Base-by-base conservation (phyloP, 1,140 invertebrate genomes). In the Vanessa atalanta region DNA sequence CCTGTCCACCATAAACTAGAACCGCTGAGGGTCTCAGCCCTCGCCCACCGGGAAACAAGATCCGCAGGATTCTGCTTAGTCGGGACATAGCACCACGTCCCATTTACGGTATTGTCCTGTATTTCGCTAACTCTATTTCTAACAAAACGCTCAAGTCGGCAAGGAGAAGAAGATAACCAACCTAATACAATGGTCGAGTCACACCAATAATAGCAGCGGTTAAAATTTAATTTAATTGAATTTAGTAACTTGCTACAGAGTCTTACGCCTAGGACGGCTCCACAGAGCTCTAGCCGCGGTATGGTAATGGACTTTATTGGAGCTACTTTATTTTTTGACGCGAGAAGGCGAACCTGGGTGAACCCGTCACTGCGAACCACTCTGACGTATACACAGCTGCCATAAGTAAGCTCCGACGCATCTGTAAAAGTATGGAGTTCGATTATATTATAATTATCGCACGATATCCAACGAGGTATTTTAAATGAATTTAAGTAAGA, bases 71-170 rank as follows among this genome's bases (percentile, higher is more conserved):
- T 76, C 11, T 60, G 20, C 13, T 48, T 65, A 14, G 72, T 69
- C 23, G 76, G 69, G 5, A 78, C 70, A 15, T 75, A 78, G 14
- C 70, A 47, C 77, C 77, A 78, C 31, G 47, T 61, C 26, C 70
- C 53, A 50, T 51, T 55, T 16, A 14, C 47, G n/a, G 86, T 87
- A n/a, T 75, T 64, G 20, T 88, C 73, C 53, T 88, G 87, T 47
- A 88, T 89, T 80, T 86, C 83, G 15, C 72, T 47, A 7, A 91
- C 78, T 31, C 89, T 72, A 69, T 91, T 85, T 7, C 80, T 71
- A 11, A 90, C 83, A 75, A 88, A 90, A 0, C 73, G 76, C 69
- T 85, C 81, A 43, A 87, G 76, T 13, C 64, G 67, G 15, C 64
- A 67, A 63, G 82, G 72, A 12, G 77, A 50, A 13, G 69, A 80